Base-by-base conservation (phyloP, 2,113 vertebrate species). In the Motacilla tschutschensis region DNA sequence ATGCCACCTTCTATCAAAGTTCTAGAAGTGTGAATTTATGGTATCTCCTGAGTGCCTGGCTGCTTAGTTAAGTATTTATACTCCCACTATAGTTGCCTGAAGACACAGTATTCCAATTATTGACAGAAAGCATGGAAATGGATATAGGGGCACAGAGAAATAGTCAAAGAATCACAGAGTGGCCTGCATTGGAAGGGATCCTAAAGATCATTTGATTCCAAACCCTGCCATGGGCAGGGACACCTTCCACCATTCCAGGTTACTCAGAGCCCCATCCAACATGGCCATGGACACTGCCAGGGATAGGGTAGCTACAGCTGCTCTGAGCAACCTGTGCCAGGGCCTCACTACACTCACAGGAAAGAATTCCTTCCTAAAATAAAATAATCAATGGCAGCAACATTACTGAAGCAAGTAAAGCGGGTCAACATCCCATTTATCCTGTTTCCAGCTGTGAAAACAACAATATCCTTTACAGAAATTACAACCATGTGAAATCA, bases 201-300 rank as follows among this genome's bases (percentile, higher is more conserved):
- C 50, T 47, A 29, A 54, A 76, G 40, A 4, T 29, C 4, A 29
- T 47, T 26, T 14, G 1, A 2, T 60, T 62, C 29, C 40, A 59
- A 5, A 46, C 44, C 24, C 13, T 60, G 7, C 33, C 54, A 40
- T 38, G 19, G 13, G 8, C 29, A 76, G 13, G 19, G 47, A 84
- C 29, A 47, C 33, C 33, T 62, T 25, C 13, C 40, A 35, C 29
- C 25, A 3, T 0, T 3, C 47, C 47, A 76, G 72, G 2, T 4
- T 53, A 9, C 18, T 60, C 62, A 2, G 3, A 76, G 24, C 25
- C 16, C 13, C 41, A 41, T 54, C 35, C 64, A 69, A 0, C 41
- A 41, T 35, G 55, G 48, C 20, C 72, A 54, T 0, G 25, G 0
- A 21, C 41, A 70, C 14, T 62, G 0, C 7, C 72, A 77, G 17